Evolutionary conservation across 2,797 vertebrate genomes (phyloP).

Genomic region (Poeciliopsis turneri): DNA sequence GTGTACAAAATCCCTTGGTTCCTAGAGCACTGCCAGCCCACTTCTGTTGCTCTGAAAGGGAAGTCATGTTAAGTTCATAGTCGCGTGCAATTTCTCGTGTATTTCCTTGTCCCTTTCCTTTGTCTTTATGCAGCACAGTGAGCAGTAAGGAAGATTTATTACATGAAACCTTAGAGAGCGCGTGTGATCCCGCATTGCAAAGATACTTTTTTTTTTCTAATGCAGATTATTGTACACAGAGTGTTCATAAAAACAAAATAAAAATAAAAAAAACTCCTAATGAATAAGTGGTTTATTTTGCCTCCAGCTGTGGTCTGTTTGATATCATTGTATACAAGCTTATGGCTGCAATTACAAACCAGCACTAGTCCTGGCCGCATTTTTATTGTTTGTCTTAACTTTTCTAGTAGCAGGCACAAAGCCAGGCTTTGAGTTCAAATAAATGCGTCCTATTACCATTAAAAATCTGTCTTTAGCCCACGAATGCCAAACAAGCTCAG

Average conservation of each 20-base stretch:
- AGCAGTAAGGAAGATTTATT: slow-evolving; percentile 14
- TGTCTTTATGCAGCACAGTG: slow-evolving; percentile 14
- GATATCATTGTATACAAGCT: slow-evolving; percentile 59
- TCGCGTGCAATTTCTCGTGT: slow-evolving; percentile 39
- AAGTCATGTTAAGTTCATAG: slow-evolving; percentile 78
- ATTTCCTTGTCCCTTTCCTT: slow-evolving; percentile 23
- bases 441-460: slow-evolving; percentile 75
- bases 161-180: slow-evolving; percentile 9
- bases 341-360: slow-evolving; percentile 62
- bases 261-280: slow-evolving; percentile 26
- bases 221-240: slow-evolving; percentile 42
- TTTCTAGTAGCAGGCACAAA: slow-evolving; percentile 69
- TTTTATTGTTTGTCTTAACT: slow-evolving; percentile 76
- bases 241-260: slow-evolving; percentile 24
- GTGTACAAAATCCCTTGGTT: slow-evolving; percentile 73
- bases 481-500: slow-evolving; percentile 68
- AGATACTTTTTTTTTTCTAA: slow-evolving; percentile 31
- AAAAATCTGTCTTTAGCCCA: slow-evolving; percentile 71
- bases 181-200: slow-evolving; percentile 16
- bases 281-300: slow-evolving; percentile 58
- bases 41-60: slow-evolving; percentile 52
- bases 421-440: slow-evolving; percentile 66
- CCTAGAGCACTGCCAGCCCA: slow-evolving; percentile 58
- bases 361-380: slow-evolving; percentile 52
- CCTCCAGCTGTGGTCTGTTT: slow-evolving; percentile 56